A percentile compares a stretch with the other conserved stretches of the same genome.
phyloP scores from a whole-genome alignment of 2,113 vertebrate species.

The Clarias gariepinus region DNA sequence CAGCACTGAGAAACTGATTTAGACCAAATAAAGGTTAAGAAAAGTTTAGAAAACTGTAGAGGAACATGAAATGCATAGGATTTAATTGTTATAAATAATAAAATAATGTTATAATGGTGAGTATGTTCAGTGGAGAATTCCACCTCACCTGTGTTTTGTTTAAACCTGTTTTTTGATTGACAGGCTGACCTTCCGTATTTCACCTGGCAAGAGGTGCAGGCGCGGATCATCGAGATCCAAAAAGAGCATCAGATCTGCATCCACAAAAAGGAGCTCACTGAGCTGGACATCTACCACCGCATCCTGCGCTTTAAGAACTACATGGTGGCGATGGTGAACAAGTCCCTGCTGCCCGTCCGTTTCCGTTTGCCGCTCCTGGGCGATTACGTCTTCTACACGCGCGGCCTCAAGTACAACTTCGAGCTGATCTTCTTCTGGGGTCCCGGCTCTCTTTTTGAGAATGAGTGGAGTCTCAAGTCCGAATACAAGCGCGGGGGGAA shows the following conservation, averaged over 20 bases:
- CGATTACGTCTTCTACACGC: conserved; percentile 88
- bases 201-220: conserved; percentile 97
- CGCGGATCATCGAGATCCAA: conserved; percentile 94
- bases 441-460: conserved; percentile 91
- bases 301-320: conserved; percentile 99
- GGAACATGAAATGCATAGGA: not conserved
- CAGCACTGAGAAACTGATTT: not conserved
- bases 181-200: conserved; percentile 92
- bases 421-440: conserved; percentile 99
- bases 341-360: conserved; percentile 91
- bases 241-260: conserved; percentile 99
- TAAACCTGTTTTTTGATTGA: not conserved
- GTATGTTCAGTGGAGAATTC: not conserved
- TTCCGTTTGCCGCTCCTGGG: conserved; percentile 85
- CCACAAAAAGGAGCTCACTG: conserved; percentile 94
- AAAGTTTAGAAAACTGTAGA: not conserved
- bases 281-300: conserved; percentile 95
- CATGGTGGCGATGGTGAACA: conserved; percentile 98
- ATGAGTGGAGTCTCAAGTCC: conserved; percentile 92
- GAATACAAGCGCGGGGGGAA: conserved; percentile 93
- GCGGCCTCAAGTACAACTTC: conserved; percentile 98
- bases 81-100: not conserved
- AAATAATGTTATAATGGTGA: not conserved
- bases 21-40: not conserved
- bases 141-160: not conserved